These are phyloP conservation scores for Lydus trimaculatus DNA, from an alignment of 2,888 invertebrate genomes.

Conservation along the genomic window DNA sequence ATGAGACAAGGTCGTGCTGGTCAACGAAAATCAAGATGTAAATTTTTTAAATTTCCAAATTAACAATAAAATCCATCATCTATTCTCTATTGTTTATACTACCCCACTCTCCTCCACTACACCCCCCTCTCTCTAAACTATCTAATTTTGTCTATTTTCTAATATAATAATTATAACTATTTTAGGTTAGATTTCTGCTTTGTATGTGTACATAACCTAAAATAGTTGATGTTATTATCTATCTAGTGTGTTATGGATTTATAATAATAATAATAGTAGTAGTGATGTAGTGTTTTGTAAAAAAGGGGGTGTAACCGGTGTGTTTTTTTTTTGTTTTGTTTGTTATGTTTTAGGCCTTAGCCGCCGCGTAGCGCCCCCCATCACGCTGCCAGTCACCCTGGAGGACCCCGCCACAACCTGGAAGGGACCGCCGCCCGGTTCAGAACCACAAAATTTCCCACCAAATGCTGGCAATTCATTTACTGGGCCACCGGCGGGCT, in stretches of 20 bases:
- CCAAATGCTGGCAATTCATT: conserved; percentile 68
- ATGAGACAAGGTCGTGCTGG: conserved; percentile 66
- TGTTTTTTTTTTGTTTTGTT: conserved; percentile 15
- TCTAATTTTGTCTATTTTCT: conserved; percentile 51
- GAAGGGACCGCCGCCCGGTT: conserved; percentile 78
- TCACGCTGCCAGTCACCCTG: conserved; percentile 75
- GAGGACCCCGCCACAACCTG: conserved; percentile 79
- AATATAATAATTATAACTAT: conserved; percentile 21
- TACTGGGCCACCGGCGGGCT: conserved; percentile 67
- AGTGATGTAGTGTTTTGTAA: neutral
- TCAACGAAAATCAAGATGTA: conserved; percentile 66
- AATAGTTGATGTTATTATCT: conserved; percentile 31
- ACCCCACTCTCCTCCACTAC: no score
- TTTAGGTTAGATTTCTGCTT: conserved; percentile 25
- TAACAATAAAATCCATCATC: neutral
- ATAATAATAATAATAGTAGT: neutral
- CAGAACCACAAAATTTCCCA: conserved; percentile 72
- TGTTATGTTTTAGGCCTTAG: conserved; percentile 74
- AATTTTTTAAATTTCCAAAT: conserved; percentile 40
- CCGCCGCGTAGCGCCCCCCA: conserved; percentile 75
- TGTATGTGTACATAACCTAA: conserved; percentile 49
- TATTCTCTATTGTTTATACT: neutral
- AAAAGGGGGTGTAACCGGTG: conserved; percentile 29
- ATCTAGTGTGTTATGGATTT: neutral
- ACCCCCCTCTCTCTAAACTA: no score